Base-by-base conservation (phyloP, 2,113 vertebrate genomes). In the Synodontis membranacea region DNA sequence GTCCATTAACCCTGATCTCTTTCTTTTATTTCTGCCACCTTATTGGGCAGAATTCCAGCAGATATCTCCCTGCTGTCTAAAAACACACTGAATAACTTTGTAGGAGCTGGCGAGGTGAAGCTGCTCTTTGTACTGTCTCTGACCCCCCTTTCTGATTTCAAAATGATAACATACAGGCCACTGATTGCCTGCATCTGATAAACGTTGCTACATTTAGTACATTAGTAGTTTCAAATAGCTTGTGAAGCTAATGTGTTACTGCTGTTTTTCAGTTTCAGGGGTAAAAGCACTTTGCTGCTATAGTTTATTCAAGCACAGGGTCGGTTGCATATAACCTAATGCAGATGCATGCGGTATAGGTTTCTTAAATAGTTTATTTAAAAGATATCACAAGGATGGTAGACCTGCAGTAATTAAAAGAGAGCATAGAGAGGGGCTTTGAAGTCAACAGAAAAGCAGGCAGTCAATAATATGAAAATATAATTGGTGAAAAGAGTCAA, bases 31-130 rank as follows among this genome's bases (percentile, higher is more conserved):
- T 54, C 68, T 83, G n/a, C 56, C 34, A 87, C 54, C 39, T 84
- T 52, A 76, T 46, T 79, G 17, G 60, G 62, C 72, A 74, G 52
- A 19, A 60, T 15, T 88, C 64, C 64, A 64, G 76, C 76, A 66
- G 74, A 39, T 19, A 50, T 48, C 64, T 28, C 64, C 11, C 37
- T 10, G 42, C 25, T 66, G 37, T 60, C 66, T 83, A 64, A 82
- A 62, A 14, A 62, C 48, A 6, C 44, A 81, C 25, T 15, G 42
- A 46, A 75, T 46, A 11, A 56, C 42, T 25, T 10, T 76, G n/a
- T 10, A 64, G 25, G 62, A 83, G 46, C 28, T 48, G 28, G 34
- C 54, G 44, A 9, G 12, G 17, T 84, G 15, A 58, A 15, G 17
- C 52, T 58, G 39, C 37, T 75, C 21, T 23, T 84, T 42, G 48